Percentiles rank a stretch among this genome's conserved stretches.
Evolutionary conservation across 2,888 invertebrate species (phyloP).

Genomic region (Diaphora mendica): DNA sequence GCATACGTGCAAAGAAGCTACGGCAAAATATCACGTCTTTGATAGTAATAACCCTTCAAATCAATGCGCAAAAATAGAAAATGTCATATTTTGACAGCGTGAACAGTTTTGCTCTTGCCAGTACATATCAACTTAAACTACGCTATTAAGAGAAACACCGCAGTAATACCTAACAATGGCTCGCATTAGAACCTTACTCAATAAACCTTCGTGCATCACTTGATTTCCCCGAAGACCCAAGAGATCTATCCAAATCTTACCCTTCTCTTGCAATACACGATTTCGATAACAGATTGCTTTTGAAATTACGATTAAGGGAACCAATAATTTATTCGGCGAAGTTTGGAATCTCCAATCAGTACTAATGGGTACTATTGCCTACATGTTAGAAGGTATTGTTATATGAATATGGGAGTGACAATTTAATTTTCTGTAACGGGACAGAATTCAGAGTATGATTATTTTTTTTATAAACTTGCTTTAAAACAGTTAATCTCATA

Average conservation of each 20-base stretch:
- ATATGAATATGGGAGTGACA: conserved; percentile 14
- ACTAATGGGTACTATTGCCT: conserved; percentile 22
- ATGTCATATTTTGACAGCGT: neutral
- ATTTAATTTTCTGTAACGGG: conserved; percentile 16
- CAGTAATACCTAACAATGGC: conserved; percentile 66
- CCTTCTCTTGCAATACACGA: conserved; percentile 59
- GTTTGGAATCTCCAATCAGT: conserved; percentile 26
- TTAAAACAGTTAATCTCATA: neutral
- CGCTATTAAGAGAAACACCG: conserved; percentile 65
- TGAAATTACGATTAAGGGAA: conserved; percentile 53
- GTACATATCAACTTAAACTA: conserved; percentile 68
- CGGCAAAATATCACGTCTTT: too few relatives aligned
- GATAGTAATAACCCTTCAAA: too few relatives aligned
- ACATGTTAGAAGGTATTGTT: conserved; percentile 20
- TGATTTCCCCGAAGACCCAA: conserved; percentile 69
- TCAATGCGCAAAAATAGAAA: neutral
- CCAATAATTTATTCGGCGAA: conserved; percentile 30
- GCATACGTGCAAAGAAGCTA: too few relatives aligned
- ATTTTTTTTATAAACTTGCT: neutral
- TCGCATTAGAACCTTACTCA: conserved; percentile 59
- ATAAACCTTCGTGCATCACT: conserved; percentile 59
- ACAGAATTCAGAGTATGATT: neutral
- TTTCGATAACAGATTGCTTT: conserved; percentile 58
- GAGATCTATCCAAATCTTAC: conserved; percentile 51
- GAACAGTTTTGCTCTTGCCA: conserved; percentile 37